Conservation (phyloP, 2,888 invertebrate genomes). For the Torymus aiolomorphi region DNA sequence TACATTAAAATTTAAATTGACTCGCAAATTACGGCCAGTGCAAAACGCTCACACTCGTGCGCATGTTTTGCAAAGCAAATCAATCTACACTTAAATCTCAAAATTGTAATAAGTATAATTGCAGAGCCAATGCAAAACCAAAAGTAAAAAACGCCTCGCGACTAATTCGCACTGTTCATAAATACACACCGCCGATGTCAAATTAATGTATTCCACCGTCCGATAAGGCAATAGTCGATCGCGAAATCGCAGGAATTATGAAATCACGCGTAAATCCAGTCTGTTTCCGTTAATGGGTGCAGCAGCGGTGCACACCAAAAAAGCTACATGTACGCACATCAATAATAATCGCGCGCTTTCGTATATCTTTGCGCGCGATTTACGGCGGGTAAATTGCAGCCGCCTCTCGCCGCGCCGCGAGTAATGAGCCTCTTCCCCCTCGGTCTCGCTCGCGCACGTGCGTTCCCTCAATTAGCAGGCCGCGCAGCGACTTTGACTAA, state of each 20-base stretch:
- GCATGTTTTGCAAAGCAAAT: slow-evolving; percentile 3
- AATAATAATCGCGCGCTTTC: too few relatives aligned
- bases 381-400: slow-evolving; percentile 33
- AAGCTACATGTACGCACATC: too few relatives aligned
- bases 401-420: not conserved
- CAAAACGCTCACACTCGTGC: not conserved
- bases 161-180: too few relatives aligned
- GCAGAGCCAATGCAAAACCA: not conserved
- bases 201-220: not conserved
- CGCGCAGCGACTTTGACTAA: slow-evolving; percentile 34
- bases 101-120: slow-evolving; percentile 8
- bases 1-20: not conserved
- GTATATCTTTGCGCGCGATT: slow-evolving; percentile 6
- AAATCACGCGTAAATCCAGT: not conserved
- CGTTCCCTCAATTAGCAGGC: slow-evolving; percentile 18
- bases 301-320: too few relatives aligned
- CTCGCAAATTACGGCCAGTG: not conserved
- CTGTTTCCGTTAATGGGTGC: slow-evolving; percentile 13
- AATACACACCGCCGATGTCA: too few relatives aligned
- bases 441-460: not conserved
- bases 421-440: slow-evolving; percentile 10
- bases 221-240: slow-evolving; percentile 14
- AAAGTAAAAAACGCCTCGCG: not conserved
- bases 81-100: not conserved
- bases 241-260: slow-evolving; percentile 18